Base-by-base conservation (phyloP, 2,797 vertebrate genomes). In the Numenius phaeopus region DNA sequence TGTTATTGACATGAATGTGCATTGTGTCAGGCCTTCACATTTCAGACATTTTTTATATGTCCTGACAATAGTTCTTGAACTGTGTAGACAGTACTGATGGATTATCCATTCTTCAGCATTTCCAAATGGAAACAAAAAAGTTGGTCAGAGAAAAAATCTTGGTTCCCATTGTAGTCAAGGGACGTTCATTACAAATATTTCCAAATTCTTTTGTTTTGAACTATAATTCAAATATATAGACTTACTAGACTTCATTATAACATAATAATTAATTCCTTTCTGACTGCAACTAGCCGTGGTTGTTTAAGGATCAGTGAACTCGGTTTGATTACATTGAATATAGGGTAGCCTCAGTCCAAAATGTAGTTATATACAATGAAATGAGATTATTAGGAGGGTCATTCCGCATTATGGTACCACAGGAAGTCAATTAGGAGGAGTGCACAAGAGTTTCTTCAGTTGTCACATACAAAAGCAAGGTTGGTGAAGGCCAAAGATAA, bases 21-120 rank as follows among this genome's bases (percentile, higher is more conserved):
- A 96, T 96, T 95, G 92, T 97, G 94, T 96, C 92, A 93, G 71
- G 81, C 65, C 78, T 92, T 96, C 92, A 81, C 54, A 94, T 95
- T 93, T 80, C 61, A 93, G 93, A 46, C 90, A 73, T 91, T 91
- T 93, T 97, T 96, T 94, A 76, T 87, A 73, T 54, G 15, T 94
- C 76, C 75, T 96, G 95, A 96, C 95, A 97, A 97, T 97, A 93
- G 96, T 76, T 90, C 82, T 95, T 91, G 82, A 96, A 83, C 86
- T 89, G 90, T 94, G 94, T 83, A 87, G 93, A 97, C 93, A 96
- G 94, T 94, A 80, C 27, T 96, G 96, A 97, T 97, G 94, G 84
- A 97, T 95, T 94, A 94, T 89, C 95, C 92, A 96, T 95, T 96
- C 93, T 97, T 97, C 90, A 95, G 89, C 57, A 72, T 89, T 96